Evolutionary conservation across 2,888 invertebrate species (phyloP), one percentile per base, ranked within the genome.

Genomic region (Cantharis rufa): DNA sequence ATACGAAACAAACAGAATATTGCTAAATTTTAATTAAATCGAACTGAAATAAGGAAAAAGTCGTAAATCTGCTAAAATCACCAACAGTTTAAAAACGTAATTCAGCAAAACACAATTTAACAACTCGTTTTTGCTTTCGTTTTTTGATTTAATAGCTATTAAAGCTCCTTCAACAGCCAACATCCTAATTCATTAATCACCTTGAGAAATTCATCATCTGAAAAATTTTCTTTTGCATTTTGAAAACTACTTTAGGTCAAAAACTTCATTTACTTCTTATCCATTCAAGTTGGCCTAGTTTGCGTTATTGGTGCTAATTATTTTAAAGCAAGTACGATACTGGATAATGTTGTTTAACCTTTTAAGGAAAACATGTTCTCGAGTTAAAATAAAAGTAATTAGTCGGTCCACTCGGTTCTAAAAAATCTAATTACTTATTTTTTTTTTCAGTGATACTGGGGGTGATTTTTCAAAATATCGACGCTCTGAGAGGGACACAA

Each of bases 401-500:
- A 28, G 5, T 48, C 9, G 48, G n/a, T 48, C 10, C 27, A 10
- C 2, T 24, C 24, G 18, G 3, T 21, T 21, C 10, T 10, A 28
- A 62, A 62, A 62, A 2, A 10, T 15, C 1, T 15, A 13, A 15
- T 69, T 15, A 15, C 7, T 13, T 11, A 15, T n/a, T 15, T 27
- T 69, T 24, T 24, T 11, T 16, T 86, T 63, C 80, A 89, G 89
- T 88, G 74, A 86, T 90, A 82, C 84, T 90, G 78, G 89, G 89
- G 82, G 86, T 90, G 62, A 87, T 90, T 74, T 84, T 92, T 72
- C 89, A 91, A 83, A 90, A 91, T 81, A 88, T 88, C 27, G 87
- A 89, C 74, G 90, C 90, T 27, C 88, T 90, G 62, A 89, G 90
- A 80, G 91, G 92, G 62, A 92, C 92, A 13, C 90, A 92, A 0